Evolutionary conservation across 2,888 invertebrate genomes (phyloP).

Genomic region (Allophyes oxyacanthae): DNA sequence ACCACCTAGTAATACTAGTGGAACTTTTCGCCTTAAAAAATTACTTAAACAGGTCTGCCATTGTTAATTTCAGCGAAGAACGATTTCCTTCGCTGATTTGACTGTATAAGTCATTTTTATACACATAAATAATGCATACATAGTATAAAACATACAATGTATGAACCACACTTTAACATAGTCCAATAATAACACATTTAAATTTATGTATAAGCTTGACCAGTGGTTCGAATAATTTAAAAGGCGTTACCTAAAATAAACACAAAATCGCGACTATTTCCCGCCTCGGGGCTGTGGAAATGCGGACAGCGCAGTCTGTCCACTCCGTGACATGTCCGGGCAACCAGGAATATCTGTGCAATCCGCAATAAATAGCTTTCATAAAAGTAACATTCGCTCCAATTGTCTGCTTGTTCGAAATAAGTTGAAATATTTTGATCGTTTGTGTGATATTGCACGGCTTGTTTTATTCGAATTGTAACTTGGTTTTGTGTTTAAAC

Average conservation of each 20-base stretch:
- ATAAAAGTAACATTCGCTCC: conserved; percentile 55
- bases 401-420: conserved; percentile 46
- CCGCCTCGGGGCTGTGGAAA: conserved; percentile 71
- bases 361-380: conserved; percentile 64
- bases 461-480: conserved; percentile 30
- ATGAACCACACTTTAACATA: neutral
- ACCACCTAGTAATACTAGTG: no score
- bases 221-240: conserved; percentile 71
- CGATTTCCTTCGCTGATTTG: no score
- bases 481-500: conserved; percentile 23
- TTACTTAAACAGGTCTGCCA: no score
- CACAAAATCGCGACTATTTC: conserved; percentile 74
- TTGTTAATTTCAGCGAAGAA: no score
- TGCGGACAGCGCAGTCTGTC: conserved; percentile 72
- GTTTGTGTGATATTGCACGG: conserved; percentile 26
- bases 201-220: conserved; percentile 43
- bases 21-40: no score
- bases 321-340: conserved; percentile 72
- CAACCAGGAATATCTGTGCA: conserved; percentile 67
- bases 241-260: conserved; percentile 75
- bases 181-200: conserved; percentile 3
- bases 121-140: no score
- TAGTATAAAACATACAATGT: no score
- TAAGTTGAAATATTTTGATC: conserved; percentile 48
- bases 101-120: no score